Conservation (phyloP, 2,888 invertebrate species). For the Petrolisthes cinctipes region DNA sequence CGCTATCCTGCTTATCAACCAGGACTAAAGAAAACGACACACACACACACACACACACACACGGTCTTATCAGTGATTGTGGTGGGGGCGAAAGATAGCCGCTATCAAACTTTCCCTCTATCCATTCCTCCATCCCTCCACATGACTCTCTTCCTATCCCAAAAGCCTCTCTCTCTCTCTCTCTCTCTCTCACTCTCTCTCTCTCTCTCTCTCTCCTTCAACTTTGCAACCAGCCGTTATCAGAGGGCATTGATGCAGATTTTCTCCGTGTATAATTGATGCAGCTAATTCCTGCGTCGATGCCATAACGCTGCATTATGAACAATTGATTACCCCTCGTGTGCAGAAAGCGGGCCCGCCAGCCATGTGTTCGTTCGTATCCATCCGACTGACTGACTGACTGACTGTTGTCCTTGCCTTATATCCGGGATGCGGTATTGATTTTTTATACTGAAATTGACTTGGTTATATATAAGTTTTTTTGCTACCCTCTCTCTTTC, state of each 20-base stretch:
- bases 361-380: neutral
- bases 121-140: conserved; percentile 13
- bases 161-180: neutral
- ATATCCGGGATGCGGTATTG: neutral
- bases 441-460: neutral
- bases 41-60: conserved; percentile 3
- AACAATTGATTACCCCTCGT: no score
- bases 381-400: neutral
- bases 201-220: neutral
- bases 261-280: neutral
- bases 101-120: neutral
- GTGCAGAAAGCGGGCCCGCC: neutral
- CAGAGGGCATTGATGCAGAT: neutral
- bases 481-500: no score
- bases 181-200: neutral
- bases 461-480: neutral
- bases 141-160: neutral
- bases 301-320: no score
- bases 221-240: neutral
- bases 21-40: neutral
- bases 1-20: neutral
- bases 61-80: conserved; percentile 30
- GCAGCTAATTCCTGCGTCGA: neutral
- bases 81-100: neutral
- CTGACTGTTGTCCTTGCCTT: neutral